Base-by-base conservation (phyloP, 1,140 invertebrate genomes). In the Tetraneura akinire region DNA sequence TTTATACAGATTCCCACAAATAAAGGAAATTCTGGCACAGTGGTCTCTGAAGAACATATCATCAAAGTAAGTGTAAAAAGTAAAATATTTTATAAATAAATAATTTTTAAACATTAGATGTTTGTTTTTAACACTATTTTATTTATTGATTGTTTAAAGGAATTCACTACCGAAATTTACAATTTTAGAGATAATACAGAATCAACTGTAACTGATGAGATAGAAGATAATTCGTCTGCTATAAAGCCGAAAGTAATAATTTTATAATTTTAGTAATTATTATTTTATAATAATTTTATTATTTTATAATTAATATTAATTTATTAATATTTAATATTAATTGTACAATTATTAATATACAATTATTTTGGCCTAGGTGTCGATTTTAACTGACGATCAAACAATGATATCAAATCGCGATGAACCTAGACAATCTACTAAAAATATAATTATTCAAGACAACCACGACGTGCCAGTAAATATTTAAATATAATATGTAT, bases 391-490 rank as follows among this genome's bases (percentile, higher is more conserved):
- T 10, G 26, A 42, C 14, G 11, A 5, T 11, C 71, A 57, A 18
- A 76, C 71, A 21, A 57, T 51, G 14, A 5, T 42, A 55, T 55
- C 51, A 9, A 23, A 76, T 26, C 10, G 42, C 11, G 51, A 76
- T 14, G 1, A 2, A 29, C 26, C 47, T 1, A 16, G 16, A 47
- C 14, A 29, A 62, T 26, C 74, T 8, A 62, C 74, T 23, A 37
- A 62, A 42, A 42, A 18, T 0, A 55, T 0, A 9, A n/a, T 18
- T 29, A 16, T 0, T n/a, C n/a, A 13, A 60, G 37, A 5, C 47
- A 21, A 29, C n/a, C n/a, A n/a, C n/a, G n/a, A n/a, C 29, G 10
- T 29, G 11, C 37, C 45, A 21, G 74, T 78, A 68, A 68, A 68
- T 18, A 23, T 68, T 45, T 16, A 37, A 4, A 37, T 8, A 37